Conservation (phyloP, 2,888 invertebrate genomes). For the Erannis defoliaria region DNA sequence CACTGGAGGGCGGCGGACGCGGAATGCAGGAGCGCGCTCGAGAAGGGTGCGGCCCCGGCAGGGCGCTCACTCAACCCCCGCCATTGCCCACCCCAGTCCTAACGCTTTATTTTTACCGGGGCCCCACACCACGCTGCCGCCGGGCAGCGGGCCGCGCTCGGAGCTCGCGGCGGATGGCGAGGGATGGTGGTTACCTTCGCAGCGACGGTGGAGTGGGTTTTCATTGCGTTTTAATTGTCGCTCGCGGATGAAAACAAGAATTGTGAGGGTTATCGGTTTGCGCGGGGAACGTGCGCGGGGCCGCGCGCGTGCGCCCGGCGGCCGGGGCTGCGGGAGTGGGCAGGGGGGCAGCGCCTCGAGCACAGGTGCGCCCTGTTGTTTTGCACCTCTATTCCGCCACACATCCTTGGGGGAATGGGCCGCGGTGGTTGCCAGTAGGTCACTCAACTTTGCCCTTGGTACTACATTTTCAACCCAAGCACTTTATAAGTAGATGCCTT, state of each 20-base stretch:
- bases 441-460: conserved; percentile 43
- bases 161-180: conserved; percentile 43
- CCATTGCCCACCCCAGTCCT: conserved; percentile 85
- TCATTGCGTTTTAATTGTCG: conserved; percentile 75
- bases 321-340: conserved; percentile 45
- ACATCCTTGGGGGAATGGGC: conserved; percentile 30
- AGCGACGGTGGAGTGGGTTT: conserved; percentile 58
- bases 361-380: conserved; percentile 37
- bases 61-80: conserved; percentile 83
- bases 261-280: conserved; percentile 63
- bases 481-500: neutral
- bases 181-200: conserved; percentile 68
- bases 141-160: conserved; percentile 40
- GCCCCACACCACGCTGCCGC: conserved; percentile 77
- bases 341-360: conserved; percentile 42
- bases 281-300: conserved; percentile 70
- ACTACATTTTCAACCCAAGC: conserved; percentile 15
- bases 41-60: conserved; percentile 75
- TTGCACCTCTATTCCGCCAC: conserved; percentile 14
- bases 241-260: conserved; percentile 70
- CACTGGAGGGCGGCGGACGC: conserved; percentile 48
- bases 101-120: conserved; percentile 84
- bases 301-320: conserved; percentile 51
- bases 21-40: conserved; percentile 54
- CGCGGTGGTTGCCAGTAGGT: conserved; percentile 25